Percentiles rank a stretch among this genome's conserved stretches.
These are phyloP conservation scores for Actinemys pallida DNA, from an alignment of 2,113 vertebrate species.

Conservation along the genomic window DNA sequence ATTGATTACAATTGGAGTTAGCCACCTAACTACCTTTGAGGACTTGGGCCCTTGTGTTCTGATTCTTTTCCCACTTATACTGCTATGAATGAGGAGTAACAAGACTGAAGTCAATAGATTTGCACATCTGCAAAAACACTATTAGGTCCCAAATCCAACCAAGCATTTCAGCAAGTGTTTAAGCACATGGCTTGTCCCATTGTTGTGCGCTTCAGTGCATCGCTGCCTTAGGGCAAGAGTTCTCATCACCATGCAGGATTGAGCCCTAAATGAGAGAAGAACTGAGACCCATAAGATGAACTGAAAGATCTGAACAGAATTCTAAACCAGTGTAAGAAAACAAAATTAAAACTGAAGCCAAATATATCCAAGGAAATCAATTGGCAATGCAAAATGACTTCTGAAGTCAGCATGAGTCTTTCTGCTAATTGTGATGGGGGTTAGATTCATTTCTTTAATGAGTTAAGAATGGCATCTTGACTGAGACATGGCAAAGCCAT, in stretches of 20 bases:
- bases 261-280: background rate
- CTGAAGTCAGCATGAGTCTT: background rate
- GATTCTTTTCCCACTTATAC: conserved; percentile 15
- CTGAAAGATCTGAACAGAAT: background rate
- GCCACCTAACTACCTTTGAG: background rate
- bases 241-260: background rate
- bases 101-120: background rate
- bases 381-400: background rate
- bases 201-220: background rate
- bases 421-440: background rate
- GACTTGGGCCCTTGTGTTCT: background rate
- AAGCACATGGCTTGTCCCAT: background rate
- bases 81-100: conserved; percentile 27
- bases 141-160: background rate
- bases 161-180: background rate
- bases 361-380: background rate
- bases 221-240: background rate
- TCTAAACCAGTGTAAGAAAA: background rate
- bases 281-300: background rate
- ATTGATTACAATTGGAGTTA: background rate
- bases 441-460: background rate
- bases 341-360: background rate
- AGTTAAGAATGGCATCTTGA: no score
- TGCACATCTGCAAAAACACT: background rate
- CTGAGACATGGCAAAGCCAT: no score